Conservation (phyloP, 2,113 vertebrate genomes). For the Paradisaea rubra region DNA sequence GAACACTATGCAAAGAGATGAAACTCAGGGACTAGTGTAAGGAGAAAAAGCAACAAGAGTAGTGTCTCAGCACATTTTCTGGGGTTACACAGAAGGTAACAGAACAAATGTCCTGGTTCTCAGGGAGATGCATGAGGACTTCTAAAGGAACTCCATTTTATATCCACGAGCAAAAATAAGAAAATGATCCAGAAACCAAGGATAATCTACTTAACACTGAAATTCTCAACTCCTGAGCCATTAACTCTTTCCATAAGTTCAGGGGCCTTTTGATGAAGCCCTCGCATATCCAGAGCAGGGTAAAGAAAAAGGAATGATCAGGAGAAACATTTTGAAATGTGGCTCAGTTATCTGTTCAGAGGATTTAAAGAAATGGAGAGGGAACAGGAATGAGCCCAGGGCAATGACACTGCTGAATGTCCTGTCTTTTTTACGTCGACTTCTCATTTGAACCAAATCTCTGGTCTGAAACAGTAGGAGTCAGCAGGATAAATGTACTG, state of each 20-base stretch:
- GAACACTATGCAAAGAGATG: background rate
- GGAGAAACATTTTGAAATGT: background rate
- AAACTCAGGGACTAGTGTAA: background rate
- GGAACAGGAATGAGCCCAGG: background rate
- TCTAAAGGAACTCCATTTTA: background rate
- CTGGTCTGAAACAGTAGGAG: constrained; percentile 51
- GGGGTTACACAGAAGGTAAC: background rate
- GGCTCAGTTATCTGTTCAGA: background rate
- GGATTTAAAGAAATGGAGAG: background rate
- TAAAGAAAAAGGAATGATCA: background rate
- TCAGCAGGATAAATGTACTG: constrained; percentile 50
- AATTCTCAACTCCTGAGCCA: background rate
- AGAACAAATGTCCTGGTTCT: background rate
- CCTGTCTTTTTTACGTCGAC: background rate
- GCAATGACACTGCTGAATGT: background rate
- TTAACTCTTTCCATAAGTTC: background rate
- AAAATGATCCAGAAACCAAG: background rate
- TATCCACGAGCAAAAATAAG: background rate
- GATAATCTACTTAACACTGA: background rate
- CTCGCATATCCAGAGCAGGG: background rate
- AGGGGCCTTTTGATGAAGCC: background rate
- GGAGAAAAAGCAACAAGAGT: background rate
- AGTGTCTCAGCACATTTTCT: background rate
- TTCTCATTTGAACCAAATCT: constrained; percentile 42
- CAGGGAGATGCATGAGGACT: background rate